phyloP scores from a whole-genome alignment of 2,888 invertebrate species.

The Cremastinae sp. region DNA sequence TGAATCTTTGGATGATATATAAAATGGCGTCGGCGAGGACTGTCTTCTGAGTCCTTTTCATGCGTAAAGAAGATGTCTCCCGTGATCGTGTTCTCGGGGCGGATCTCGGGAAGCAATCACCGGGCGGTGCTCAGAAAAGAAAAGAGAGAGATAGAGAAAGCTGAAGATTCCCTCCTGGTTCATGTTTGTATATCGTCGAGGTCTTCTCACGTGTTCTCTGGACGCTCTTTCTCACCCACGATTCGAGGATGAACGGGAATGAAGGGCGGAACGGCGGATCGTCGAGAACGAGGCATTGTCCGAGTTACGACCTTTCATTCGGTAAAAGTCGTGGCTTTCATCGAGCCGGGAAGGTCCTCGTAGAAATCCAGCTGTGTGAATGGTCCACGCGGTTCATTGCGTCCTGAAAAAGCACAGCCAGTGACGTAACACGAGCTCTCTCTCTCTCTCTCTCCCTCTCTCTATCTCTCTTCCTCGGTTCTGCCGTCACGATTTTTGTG shows the following conservation, averaged over 20 bases:
- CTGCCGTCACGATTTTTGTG: conserved; percentile 69
- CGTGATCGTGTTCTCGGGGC: conserved; percentile 44
- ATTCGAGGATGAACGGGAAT: conserved; percentile 33
- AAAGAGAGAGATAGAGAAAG: conserved; percentile 3
- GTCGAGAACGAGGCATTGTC: background rate
- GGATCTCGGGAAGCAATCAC: conserved; percentile 43
- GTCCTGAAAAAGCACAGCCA: conserved; percentile 74
- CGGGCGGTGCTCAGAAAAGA: conserved; percentile 43
- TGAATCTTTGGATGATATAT: background rate
- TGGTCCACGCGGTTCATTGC: conserved; percentile 63
- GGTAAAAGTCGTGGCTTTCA: background rate
- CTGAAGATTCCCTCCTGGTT: conserved; percentile 41
- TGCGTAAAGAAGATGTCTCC: conserved; percentile 52
- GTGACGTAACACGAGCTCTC: conserved; percentile 77
- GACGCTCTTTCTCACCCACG: conserved; percentile 57
- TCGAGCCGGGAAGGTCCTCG: conserved; percentile 1
- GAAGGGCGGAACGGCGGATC: conserved; percentile 13
- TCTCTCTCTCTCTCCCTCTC: conserved; percentile 19
- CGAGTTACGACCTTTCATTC: conserved; percentile 7
- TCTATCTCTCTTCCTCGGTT: conserved; percentile 6
- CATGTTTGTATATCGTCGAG: conserved; percentile 37
- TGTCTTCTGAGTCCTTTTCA: conserved; percentile 7
- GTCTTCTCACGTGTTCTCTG: conserved; percentile 25
- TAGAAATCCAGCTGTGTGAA: conserved; percentile 54
- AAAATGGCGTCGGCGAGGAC: conserved; percentile 50